These are phyloP conservation scores for Mus minutoides DNA, from an alignment of 2,797 vertebrate genomes.

Conservation along the genomic window DNA sequence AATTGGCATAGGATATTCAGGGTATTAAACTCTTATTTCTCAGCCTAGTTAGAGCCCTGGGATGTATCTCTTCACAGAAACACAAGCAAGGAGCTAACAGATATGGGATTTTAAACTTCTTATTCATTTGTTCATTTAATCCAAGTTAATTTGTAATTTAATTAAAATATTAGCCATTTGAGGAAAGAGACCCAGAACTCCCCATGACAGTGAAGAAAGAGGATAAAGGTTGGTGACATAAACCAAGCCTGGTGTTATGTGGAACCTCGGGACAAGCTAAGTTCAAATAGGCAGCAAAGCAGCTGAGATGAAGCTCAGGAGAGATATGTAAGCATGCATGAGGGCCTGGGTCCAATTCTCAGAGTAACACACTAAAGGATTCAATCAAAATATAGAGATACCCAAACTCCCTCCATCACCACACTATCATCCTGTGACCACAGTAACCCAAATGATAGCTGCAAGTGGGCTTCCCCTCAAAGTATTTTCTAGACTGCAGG, in stretches of 20 bases:
- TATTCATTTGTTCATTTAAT: background rate
- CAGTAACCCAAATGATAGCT: background rate
- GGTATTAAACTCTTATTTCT: background rate
- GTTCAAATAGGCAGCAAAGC: background rate
- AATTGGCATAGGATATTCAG: background rate
- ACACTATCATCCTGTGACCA: background rate
- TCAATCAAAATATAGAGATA: background rate
- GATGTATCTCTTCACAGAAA: background rate
- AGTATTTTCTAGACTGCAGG: accelerated
- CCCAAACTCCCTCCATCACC: background rate
- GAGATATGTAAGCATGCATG: background rate
- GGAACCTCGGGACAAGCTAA: background rate
- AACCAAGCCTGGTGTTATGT: accelerated
- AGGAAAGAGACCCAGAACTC: background rate
- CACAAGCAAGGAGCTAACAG: background rate
- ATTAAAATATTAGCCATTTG: background rate
- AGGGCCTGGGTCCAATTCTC: background rate
- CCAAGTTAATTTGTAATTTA: background rate
- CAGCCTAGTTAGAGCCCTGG: background rate
- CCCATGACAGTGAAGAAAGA: background rate
- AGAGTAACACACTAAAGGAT: background rate
- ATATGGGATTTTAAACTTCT: background rate
- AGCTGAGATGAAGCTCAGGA: background rate
- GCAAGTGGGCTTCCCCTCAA: background rate
- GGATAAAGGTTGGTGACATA: accelerated